Evolutionary conservation across 2,888 invertebrate species (phyloP), one percentile per base, ranked within the genome.

Genomic region (Atherix ibis): DNA sequence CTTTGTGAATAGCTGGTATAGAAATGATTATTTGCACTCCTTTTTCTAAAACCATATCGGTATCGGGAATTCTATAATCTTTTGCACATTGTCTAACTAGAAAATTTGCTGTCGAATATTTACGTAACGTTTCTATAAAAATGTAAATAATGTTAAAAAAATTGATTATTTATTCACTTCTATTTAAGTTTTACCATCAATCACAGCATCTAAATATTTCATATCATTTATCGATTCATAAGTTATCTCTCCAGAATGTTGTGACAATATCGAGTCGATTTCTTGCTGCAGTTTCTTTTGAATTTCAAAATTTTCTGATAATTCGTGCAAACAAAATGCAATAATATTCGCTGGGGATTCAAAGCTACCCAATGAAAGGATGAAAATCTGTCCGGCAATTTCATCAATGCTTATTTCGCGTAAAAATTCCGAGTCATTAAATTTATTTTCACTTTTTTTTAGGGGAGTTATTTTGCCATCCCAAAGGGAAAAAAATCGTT

Each of bases 91-190:
- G 6, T 22, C 22, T 22, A 6, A 10, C 10, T 22, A 22, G 22
- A 22, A 22, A 22, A 8, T 6, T 6, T 22, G 10, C 6, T 22
- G 22, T 6, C 10, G 22, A 22, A 22, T 22, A 22, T 10, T 8
- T 8, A 8, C 22, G 22, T 6, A 22, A 10, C 6, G 22, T 22
- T 22, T 22, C 22, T 22, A 10, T 8, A 22, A 22, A 22, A 22
- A 22, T 22, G 10, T 22, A 22, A 22, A 22, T 8, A 22, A 22
- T 22, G 10, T 22, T 10, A 8, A 22, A 22, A 22, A 56, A 46
- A 22, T 8, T 22, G 10, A 22, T 22, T 8, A 22, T 22, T 10
- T 22, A 8, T 8, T 22, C 22, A 8, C 22, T 6, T 10, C 14
- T 12, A 27, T n/a, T n/a, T 27, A 13, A n/a, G 15, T 6, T 18